Evolutionary conservation across 2,888 invertebrate species (phyloP).

Genomic region (Colostygia pectinataria): DNA sequence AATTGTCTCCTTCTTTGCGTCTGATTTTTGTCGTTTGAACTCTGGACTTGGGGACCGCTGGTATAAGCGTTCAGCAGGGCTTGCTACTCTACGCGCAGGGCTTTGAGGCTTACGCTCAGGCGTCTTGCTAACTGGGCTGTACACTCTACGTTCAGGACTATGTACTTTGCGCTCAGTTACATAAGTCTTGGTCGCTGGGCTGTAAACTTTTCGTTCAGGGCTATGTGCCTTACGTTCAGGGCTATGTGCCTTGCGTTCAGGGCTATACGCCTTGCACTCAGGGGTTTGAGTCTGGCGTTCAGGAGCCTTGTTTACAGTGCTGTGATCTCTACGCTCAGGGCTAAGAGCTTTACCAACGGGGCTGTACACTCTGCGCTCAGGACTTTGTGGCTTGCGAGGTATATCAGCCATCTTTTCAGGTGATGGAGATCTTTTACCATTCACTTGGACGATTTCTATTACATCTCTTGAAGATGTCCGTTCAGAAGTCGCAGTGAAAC

Average conservation of each 20-base stretch:
- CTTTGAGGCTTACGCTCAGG: slow-evolving; percentile 35
- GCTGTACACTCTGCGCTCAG: slow-evolving; percentile 35
- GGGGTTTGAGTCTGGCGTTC: slow-evolving; percentile 40
- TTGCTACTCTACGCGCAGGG: slow-evolving; percentile 36
- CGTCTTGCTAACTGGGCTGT: slow-evolving; percentile 35
- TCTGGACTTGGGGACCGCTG: slow-evolving; percentile 63
- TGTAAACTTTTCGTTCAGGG: slow-evolving; percentile 32
- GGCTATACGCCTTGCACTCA: slow-evolving; percentile 34
- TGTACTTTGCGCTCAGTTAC: slow-evolving; percentile 34
- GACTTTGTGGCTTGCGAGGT: slow-evolving; percentile 42
- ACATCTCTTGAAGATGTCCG: slow-evolving; percentile 60
- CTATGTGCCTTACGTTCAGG: slow-evolving; percentile 34
- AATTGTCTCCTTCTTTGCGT: slow-evolving; percentile 55
- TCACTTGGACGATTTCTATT: slow-evolving; percentile 55
- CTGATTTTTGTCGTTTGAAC: slow-evolving; percentile 53
- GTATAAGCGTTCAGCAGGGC: slow-evolving; percentile 43
- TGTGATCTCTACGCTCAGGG: slow-evolving; percentile 37
- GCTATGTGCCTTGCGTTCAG: slow-evolving; percentile 23
- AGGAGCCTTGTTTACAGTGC: slow-evolving; percentile 28
- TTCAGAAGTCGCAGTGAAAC: slow-evolving; percentile 42
- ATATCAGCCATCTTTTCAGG: slow-evolving; percentile 54
- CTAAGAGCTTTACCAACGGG: slow-evolving; percentile 37
- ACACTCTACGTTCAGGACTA: slow-evolving; percentile 35
- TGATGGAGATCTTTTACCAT: slow-evolving; percentile 64
- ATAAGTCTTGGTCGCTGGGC: slow-evolving; percentile 15